phyloP scores from a whole-genome alignment of 2,797 vertebrate species.

The Anomalospiza imberbis region DNA sequence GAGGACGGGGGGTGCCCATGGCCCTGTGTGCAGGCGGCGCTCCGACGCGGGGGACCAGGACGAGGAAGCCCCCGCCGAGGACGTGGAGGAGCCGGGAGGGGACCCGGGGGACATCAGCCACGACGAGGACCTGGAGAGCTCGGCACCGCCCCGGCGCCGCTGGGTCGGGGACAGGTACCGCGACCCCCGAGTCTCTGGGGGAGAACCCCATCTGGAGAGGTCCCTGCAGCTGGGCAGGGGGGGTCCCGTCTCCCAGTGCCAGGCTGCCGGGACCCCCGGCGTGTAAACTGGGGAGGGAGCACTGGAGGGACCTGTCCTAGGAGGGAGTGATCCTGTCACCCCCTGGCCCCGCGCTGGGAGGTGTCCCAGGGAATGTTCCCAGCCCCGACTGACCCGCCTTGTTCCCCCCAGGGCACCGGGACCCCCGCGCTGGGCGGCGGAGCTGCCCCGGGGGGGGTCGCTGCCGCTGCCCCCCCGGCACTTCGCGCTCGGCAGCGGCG shows the following conservation, averaged over 20 bases:
- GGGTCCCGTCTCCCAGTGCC: not conserved
- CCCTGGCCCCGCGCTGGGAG: not conserved
- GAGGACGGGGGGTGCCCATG: not conserved
- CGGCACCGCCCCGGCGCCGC: constrained; percentile 39
- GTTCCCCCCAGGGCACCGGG: not conserved
- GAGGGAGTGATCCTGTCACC: not conserved
- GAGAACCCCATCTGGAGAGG: too few species aligned
- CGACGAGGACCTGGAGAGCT: constrained; percentile 65
- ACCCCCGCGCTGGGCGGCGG: constrained; percentile 4
- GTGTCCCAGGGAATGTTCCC: not conserved
- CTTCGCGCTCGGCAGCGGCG: constrained; percentile 55
- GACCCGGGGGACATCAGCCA: constrained; percentile 58
- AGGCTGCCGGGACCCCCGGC: not conserved
- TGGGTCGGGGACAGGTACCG: not conserved
- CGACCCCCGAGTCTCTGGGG: not conserved
- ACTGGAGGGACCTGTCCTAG: too few species aligned
- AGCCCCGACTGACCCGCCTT: not conserved
- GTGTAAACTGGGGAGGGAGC: not conserved
- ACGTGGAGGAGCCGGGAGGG: constrained; percentile 45
- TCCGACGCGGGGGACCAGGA: not conserved
- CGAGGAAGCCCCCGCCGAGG: not conserved
- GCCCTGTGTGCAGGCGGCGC: not conserved
- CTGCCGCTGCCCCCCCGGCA: constrained; percentile 15
- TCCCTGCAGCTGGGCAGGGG: not conserved
- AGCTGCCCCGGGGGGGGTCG: not conserved